phyloP scores from a whole-genome alignment of 1,140 invertebrate species.

The Whitmania pigra region DNA sequence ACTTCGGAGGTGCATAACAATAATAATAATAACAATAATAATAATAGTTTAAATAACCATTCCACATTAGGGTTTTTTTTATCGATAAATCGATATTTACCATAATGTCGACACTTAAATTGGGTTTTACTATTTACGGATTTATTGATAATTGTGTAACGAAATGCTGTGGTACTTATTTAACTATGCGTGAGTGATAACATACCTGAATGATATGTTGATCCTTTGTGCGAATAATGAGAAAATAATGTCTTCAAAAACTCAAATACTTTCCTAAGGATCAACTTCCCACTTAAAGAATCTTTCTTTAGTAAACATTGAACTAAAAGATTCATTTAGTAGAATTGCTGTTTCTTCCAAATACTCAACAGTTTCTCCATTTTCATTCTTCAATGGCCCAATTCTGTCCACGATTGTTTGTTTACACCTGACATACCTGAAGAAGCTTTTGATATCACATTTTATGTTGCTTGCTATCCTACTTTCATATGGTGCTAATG shows the following conservation, averaged over 20 bases:
- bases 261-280: too few relatives aligned
- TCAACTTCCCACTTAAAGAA: too few relatives aligned
- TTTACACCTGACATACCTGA: background rate
- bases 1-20: too few relatives aligned
- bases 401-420: background rate
- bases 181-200: too few relatives aligned
- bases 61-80: too few relatives aligned
- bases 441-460: background rate
- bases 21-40: too few relatives aligned
- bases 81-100: background rate
- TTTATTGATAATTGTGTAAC: background rate
- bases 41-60: too few relatives aligned
- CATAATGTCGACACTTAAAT: background rate
- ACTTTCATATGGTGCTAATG: background rate
- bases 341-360: conserved; percentile 3
- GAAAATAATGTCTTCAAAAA: too few relatives aligned
- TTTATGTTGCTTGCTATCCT: background rate
- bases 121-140: background rate
- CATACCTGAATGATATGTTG: too few relatives aligned
- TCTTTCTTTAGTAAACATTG: background rate
- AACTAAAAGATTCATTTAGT: background rate
- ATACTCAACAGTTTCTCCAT: background rate
- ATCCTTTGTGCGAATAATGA: too few relatives aligned
- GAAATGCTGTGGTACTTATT: too few relatives aligned
- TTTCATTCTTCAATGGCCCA: too few relatives aligned